Evolutionary conservation across 2,797 vertebrate species (phyloP), one percentile per base, ranked within the genome.

Genomic region (Okamejei kenojei): DNA sequence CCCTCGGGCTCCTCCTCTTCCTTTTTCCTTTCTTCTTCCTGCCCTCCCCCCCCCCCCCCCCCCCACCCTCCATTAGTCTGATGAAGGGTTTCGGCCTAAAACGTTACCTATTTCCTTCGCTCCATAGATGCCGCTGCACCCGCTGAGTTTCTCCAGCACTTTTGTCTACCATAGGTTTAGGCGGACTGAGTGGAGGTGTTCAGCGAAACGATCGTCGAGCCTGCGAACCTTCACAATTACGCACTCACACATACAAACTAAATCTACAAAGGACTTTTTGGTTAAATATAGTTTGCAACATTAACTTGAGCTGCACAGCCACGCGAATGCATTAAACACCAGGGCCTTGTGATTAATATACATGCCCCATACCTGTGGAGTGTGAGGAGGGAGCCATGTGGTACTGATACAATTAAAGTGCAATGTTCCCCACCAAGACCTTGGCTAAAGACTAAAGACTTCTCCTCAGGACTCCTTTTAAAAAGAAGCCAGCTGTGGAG

Each of bases 391-490:
- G 61, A 68, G 63, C 63, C 10, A 19, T 35, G 84, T 88, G 61
- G 32, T 35, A 10, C 84, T 88, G 61, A 68, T 63, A 88, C 84
- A 88, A 88, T 88, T 88, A 88, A 88, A 88, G 84, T 68, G 61
- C 54, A 68, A 68, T 35, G 84, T 65, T 68, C 63, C 84, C 63
- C 84, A 88, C 61, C 61, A 88, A 19, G 58, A 63, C 82, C 82
- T 63, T 29, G 58, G 63, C n/a, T 68, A 88, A 88, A 88, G 63
- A 88, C 82, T 86, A 86, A 86, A 86, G 29, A n/a, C 61, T 88
- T 88, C n/a, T 32, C 63, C 84, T 88, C n/a, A 68, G 84, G 84
- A 68, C 84, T 88, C 61, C 84, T 88, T 88, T 88, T 88, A 88
- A 17, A 88, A 88, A 88, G 61, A 88, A 68, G 65, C 84, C 29